Conservation (phyloP, 2,888 invertebrate genomes). For the Cosmia trapezina region DNA sequence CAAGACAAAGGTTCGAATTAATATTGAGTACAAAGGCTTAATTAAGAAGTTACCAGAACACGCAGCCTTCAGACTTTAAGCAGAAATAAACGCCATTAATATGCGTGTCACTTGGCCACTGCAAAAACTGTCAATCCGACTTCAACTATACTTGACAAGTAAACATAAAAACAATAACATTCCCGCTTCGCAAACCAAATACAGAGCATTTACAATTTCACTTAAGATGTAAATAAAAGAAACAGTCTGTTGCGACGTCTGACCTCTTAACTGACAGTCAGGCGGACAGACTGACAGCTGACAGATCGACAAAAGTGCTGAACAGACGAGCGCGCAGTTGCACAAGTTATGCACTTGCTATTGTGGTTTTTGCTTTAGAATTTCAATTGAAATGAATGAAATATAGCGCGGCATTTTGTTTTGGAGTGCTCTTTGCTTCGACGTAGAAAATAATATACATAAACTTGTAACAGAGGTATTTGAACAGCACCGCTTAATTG, state of each 20-base stretch:
- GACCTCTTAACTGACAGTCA: conserved; percentile 65
- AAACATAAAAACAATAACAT: conserved; percentile 55
- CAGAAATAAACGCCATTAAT: conserved; percentile 33
- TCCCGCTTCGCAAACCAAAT: conserved; percentile 37
- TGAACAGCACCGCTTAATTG: not conserved
- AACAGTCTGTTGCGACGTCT: conserved; percentile 56
- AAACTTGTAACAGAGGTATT: not conserved
- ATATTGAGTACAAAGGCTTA: conserved; percentile 36
- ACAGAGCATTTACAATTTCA: conserved; percentile 55
- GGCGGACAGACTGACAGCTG: conserved; percentile 59
- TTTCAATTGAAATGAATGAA: conserved; percentile 52
- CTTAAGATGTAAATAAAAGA: conserved; percentile 58
- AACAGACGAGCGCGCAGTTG: conserved; percentile 50
- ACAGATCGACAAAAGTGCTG: conserved; percentile 57
- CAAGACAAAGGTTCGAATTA: conserved; percentile 31
- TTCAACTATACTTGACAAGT: conserved; percentile 42
- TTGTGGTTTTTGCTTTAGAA: conserved; percentile 55
- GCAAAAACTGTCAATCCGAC: conserved; percentile 44
- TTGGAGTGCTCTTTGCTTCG: not conserved
- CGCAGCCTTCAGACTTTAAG: conserved; percentile 28
- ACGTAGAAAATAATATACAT: not conserved
- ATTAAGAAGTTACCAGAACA: conserved; percentile 40
- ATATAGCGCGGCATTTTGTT: conserved; percentile 22
- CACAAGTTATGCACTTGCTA: conserved; percentile 62
- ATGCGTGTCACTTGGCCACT: conserved; percentile 11